phyloP scores from a whole-genome alignment of 2,113 vertebrate species.

The Perognathus longimembris region DNA sequence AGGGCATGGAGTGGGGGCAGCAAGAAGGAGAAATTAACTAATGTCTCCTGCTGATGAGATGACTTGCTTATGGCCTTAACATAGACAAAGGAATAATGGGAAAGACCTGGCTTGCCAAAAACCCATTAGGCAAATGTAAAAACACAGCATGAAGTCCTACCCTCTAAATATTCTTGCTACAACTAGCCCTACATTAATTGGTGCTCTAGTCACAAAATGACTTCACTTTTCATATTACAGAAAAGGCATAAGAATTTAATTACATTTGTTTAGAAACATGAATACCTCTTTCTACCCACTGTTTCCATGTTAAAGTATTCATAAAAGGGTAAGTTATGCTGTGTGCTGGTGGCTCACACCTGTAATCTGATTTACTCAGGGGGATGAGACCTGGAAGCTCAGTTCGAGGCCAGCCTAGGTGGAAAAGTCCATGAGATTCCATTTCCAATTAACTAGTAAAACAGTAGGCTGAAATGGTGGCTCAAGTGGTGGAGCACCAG shows the following conservation, averaged over 20 bases:
- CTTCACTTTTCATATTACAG: conserved; percentile 3
- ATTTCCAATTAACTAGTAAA: too few relatives aligned
- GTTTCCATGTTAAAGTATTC: neutral
- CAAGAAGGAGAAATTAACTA: neutral
- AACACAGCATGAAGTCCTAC: conserved; percentile 12
- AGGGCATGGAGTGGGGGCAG: neutral
- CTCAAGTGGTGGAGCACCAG: too few relatives aligned
- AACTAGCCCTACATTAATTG: conserved; percentile 17
- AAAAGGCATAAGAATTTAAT: neutral
- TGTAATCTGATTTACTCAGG: too few relatives aligned
- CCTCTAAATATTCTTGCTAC: conserved; percentile 29
- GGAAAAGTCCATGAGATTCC: too few relatives aligned
- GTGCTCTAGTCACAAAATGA: conserved; percentile 22
- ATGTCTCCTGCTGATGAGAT: conserved; percentile 50
- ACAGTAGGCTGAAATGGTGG: too few relatives aligned
- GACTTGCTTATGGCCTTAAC: neutral
- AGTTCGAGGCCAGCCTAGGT: too few relatives aligned
- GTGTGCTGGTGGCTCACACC: too few relatives aligned
- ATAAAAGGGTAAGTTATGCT: neutral
- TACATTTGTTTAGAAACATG: conserved; percentile 2
- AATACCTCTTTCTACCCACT: neutral
- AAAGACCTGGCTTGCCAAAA: conserved; percentile 26
- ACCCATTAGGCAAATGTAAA: conserved; percentile 41
- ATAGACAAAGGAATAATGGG: neutral
- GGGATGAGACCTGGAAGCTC: too few relatives aligned